Evolutionary conservation across 1,140 invertebrate genomes (phyloP).

Genomic region (Drosophila quadrilineata): DNA sequence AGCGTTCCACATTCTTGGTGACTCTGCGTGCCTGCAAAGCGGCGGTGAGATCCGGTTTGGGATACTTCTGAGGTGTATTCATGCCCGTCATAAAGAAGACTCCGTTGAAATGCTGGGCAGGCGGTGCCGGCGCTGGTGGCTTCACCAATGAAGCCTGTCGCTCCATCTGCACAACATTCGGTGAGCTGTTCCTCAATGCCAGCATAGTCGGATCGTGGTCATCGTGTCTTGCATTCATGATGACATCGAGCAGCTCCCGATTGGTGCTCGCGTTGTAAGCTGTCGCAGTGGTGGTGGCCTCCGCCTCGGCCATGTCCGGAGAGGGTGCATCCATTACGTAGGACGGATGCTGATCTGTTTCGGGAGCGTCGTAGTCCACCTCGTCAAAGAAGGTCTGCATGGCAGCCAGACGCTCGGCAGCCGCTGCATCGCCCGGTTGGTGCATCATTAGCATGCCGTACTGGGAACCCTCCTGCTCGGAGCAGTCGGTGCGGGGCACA

Average conservation of each 20-base stretch:
- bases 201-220: conserved; percentile 80
- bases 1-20: conserved; percentile 89
- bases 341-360: conserved; percentile 82
- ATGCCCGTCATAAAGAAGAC: conserved; percentile 81
- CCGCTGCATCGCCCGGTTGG: conserved; percentile 47
- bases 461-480: conserved; percentile 75
- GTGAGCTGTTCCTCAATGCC: conserved; percentile 74
- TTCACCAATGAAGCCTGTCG: conserved; percentile 32
- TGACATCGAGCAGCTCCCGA: conserved; percentile 83
- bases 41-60: conserved; percentile 82
- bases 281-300: conserved; percentile 81
- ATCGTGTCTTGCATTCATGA: conserved; percentile 82
- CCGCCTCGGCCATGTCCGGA: conserved; percentile 81
- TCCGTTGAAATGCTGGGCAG: conserved; percentile 82
- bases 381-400: conserved; percentile 79
- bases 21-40: conserved; percentile 83
- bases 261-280: conserved; percentile 82
- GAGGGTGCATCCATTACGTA: conserved; percentile 56
- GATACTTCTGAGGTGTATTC: conserved; percentile 78
- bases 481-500: conserved; percentile 72
- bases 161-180: conserved; percentile 14
- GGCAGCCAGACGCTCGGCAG: conserved; percentile 58
- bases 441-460: conserved; percentile 68
- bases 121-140: conserved; percentile 49
- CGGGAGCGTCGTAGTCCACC: conserved; percentile 82